phyloP scores from a whole-genome alignment of 2,113 vertebrate species.

The Phyllostomus hastatus region DNA sequence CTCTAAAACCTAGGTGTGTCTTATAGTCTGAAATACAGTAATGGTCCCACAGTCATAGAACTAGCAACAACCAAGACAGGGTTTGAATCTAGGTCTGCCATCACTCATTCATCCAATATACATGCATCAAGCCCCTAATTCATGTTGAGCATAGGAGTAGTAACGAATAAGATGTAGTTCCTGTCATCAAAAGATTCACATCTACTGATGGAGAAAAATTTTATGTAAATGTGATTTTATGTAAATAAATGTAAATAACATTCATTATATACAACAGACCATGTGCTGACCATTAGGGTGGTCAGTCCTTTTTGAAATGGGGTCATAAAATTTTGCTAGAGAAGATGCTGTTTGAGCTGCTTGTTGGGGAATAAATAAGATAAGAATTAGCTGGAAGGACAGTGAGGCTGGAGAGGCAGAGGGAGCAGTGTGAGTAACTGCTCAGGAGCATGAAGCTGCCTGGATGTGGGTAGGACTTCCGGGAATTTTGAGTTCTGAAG shows the following conservation, averaged over 20 bases:
- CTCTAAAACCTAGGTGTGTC: too few species aligned
- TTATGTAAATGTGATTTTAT: neutral
- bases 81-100: neutral
- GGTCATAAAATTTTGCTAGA: neutral
- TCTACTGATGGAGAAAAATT: neutral
- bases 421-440: neutral
- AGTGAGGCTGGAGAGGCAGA: neutral
- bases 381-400: neutral
- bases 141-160: neutral
- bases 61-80: neutral
- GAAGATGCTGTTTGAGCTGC: neutral
- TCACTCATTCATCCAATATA: neutral
- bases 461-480: neutral
- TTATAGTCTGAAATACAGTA: neutral
- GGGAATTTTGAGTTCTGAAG: neutral
- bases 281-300: neutral
- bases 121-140: neutral
- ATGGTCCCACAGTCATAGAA: neutral
- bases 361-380: neutral
- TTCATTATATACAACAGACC: neutral
- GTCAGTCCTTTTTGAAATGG: neutral
- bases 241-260: neutral
- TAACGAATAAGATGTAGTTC: neutral
- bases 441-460: neutral
- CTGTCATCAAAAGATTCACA: neutral